Evolutionary conservation across 30 jellyfish, hydroid and myxozoan species (phyloP), one percentile per base, ranked within the genome.

Genomic region (Clytia hemisphaerica): DNA sequence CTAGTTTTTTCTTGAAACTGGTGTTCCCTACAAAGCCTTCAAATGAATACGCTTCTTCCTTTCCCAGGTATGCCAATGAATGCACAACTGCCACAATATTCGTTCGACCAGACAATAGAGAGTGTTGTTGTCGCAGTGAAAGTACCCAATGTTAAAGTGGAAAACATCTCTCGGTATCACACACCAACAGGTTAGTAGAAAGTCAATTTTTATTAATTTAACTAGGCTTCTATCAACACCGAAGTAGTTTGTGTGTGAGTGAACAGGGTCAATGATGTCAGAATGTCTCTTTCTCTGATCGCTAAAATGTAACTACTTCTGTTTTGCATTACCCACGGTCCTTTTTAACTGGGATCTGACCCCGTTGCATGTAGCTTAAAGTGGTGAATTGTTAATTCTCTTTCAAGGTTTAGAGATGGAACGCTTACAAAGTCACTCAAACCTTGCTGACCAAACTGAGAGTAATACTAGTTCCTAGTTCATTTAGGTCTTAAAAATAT

Each of bases 151-250:
- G 88, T 85, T 36, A 66, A 45, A 64, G 63, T 85, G 34, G 95
- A 65, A 40, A 58, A 77, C 72, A 65, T 85, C 95, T 0, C 83
- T 85, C 19, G 95, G 95, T 18, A 63, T 85, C 55, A 67, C 88
- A 26, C 24, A 67, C 1, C 53, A 84, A 42, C 80, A 85, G 93
- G 95, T 84, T 24, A 19, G 5, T 14, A 0, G 0, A 51, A 14
- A 22, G 10, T 22, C 18, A 51, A 51, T 51, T 48, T 48, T 48
- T 48, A 48, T 9, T 19, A 32, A 32, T 48, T 48, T 48, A 32
- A 19, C 32, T 48, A 32, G 26, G 61, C 9, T 48, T 48, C 9
- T 9, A 29, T 48, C 61, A 48, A 48, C 21, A 48, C 26, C 9
- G 32, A 48, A 9, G 26, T 48, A 42, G 12, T 42, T 9, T n/a